phyloP scores from a whole-genome alignment of 1,140 invertebrate species.

The Maniola jurtina region DNA sequence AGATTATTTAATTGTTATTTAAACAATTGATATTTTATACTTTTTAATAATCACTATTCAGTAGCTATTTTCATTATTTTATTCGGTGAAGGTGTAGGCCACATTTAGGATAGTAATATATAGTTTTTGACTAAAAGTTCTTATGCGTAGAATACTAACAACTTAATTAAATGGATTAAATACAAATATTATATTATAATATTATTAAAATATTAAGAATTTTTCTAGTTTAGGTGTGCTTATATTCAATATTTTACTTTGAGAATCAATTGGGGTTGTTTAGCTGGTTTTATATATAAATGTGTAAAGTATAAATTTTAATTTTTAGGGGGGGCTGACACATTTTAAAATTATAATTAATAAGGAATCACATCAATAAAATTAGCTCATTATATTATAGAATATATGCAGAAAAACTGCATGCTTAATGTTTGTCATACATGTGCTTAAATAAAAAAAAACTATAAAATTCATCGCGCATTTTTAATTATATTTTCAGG shows the following conservation, averaged over 20 bases:
- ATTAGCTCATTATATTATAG: constrained; percentile 38
- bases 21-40: constrained; percentile 18
- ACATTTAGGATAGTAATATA: not conserved
- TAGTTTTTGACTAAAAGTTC: constrained; percentile 13
- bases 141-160: not conserved
- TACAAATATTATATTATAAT: constrained; percentile 30
- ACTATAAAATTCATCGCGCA: constrained; percentile 48
- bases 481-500: constrained; percentile 46
- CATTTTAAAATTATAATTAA: constrained; percentile 36
- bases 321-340: constrained; percentile 39
- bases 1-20: constrained; percentile 18
- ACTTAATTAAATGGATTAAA: constrained; percentile 17
- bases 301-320: constrained; percentile 59
- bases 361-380: constrained; percentile 32
- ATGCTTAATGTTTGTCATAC: constrained; percentile 70
- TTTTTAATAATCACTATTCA: constrained; percentile 5
- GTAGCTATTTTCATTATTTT: constrained; percentile 24
- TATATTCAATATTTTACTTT: constrained; percentile 31
- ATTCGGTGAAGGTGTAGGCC: constrained; percentile 33
- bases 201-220: constrained; percentile 32
- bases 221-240: constrained; percentile 35
- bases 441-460: constrained; percentile 69
- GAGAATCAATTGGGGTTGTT: constrained; percentile 23
- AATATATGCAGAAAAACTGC: constrained; percentile 59
- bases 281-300: constrained; percentile 31